Evolutionary conservation across 1,140 invertebrate species (phyloP).

Genomic region (Platorchestia sp.): DNA sequence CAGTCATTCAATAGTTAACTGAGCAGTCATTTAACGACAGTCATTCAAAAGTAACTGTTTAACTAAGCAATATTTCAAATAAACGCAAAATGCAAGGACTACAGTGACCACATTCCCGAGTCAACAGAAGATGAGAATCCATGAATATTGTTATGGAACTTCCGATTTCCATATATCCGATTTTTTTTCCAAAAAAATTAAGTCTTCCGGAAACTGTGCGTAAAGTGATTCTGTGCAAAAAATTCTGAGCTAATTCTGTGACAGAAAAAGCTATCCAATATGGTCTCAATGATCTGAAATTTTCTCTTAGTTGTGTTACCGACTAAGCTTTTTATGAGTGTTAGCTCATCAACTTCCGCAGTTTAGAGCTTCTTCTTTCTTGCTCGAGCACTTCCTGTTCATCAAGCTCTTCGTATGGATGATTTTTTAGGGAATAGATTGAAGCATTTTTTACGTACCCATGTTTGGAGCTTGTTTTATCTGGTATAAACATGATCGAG

Average conservation of each 20-base stretch:
- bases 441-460: too few species aligned
- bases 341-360: neutral
- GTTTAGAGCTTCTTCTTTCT: neutral
- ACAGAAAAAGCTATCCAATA: neutral
- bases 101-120: neutral
- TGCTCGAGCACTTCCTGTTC: neutral
- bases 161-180: neutral
- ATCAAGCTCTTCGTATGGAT: neutral
- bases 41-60: too few species aligned
- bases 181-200: neutral
- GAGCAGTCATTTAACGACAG: neutral
- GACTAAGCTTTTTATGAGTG: neutral
- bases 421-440: too few species aligned
- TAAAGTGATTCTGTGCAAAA: neutral
- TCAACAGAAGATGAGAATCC: neutral
- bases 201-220: neutral
- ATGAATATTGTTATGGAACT: neutral
- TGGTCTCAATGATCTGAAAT: neutral
- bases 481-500: too few species aligned
- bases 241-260: neutral
- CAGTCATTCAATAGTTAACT: too few species aligned
- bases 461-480: too few species aligned
- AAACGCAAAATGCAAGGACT: too few species aligned
- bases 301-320: neutral
- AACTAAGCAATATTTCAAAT: too few species aligned